Percentiles rank a stretch among this genome's conserved stretches.
These are phyloP conservation scores for Achroia grisella DNA, from an alignment of 1,140 invertebrate species.

Conservation along the genomic window DNA sequence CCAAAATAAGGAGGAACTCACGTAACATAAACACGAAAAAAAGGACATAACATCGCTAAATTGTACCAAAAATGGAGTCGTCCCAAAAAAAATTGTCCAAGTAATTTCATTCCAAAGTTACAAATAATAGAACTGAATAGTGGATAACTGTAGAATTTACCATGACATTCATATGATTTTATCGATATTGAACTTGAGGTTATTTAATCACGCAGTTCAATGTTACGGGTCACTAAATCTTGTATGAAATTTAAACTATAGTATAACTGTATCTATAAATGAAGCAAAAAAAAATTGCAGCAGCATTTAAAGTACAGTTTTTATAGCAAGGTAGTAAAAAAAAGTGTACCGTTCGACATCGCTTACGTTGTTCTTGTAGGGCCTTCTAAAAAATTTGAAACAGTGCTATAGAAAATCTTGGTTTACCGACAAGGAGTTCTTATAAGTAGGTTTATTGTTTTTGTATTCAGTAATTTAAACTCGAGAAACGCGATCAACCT, in stretches of 20 bases:
- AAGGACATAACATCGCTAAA: too few species aligned
- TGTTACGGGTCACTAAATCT: too few species aligned
- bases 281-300: background rate
- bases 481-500: slow-evolving; percentile 7
- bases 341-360: background rate
- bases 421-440: background rate
- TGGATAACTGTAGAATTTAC: too few species aligned
- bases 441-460: slow-evolving; percentile 1
- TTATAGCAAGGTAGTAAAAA: background rate
- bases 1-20: too few species aligned
- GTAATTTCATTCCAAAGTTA: too few species aligned
- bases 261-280: background rate
- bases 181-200: slow-evolving; percentile 1
- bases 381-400: slow-evolving; percentile 8
- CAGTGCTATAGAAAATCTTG: slow-evolving; percentile 1
- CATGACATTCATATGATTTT: too few species aligned
- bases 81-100: too few species aligned
- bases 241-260: too few species aligned
- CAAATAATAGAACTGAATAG: too few species aligned
- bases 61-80: too few species aligned
- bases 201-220: background rate
- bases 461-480: slow-evolving; percentile 8
- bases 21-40: too few species aligned
- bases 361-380: background rate
- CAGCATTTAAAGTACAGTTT: background rate